phyloP scores from a whole-genome alignment of 2,888 invertebrate genomes.

The Blomia tropicalis region DNA sequence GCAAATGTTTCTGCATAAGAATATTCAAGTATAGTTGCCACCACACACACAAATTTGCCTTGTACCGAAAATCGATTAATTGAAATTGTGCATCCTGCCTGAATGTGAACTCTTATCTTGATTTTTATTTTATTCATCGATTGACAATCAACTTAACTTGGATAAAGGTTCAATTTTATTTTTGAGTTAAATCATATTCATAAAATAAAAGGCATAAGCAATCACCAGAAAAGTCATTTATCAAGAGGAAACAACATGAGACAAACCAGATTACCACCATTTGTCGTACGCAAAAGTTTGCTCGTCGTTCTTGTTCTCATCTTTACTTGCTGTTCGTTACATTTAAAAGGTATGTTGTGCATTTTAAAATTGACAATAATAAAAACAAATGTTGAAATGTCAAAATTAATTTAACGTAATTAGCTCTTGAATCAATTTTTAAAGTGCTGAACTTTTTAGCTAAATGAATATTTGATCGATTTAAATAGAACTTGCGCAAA shows the following conservation, averaged over 20 bases:
- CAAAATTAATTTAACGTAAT: too few relatives aligned
- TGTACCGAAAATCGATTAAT: too few relatives aligned
- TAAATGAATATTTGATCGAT: too few relatives aligned
- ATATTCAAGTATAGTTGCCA: too few relatives aligned
- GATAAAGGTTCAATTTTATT: not conserved
- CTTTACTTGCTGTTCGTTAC: slow-evolving; percentile 16
- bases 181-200: not conserved
- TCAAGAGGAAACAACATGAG: not conserved
- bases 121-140: too few relatives aligned
- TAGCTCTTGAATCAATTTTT: not conserved
- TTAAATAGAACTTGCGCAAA: not conserved
- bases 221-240: not conserved
- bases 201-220: not conserved
- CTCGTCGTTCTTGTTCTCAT: slow-evolving; percentile 19
- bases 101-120: too few relatives aligned
- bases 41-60: too few relatives aligned
- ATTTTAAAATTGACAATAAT: not conserved
- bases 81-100: too few relatives aligned
- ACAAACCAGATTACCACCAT: not conserved
- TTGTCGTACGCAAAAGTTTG: slow-evolving; percentile 19
- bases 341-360: slow-evolving; percentile 24
- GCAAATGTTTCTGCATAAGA: too few relatives aligned
- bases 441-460: not conserved
- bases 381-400: not conserved
- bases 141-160: too few relatives aligned